Base-by-base conservation (phyloP, 2,888 invertebrate species). In the Agriotes lineatus region DNA sequence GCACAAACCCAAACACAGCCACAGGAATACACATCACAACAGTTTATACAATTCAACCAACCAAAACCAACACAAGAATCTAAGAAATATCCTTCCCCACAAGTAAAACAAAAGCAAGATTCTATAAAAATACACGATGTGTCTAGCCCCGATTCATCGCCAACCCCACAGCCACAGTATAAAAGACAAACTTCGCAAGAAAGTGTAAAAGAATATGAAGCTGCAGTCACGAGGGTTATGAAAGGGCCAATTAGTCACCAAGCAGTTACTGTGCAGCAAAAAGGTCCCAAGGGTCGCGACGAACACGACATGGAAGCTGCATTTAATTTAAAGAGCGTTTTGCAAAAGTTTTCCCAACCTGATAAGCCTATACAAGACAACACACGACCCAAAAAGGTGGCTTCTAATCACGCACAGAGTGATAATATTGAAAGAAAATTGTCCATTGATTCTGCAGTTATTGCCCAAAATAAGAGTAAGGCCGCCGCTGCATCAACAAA, bases 141-240 rank as follows among this genome's bases (percentile, higher is more conserved):
- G 18, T 33, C 59, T 10, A 63, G 30, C 33, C 30, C 58, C 14
- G 42, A 57, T 2, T 44, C 61, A 19, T 52, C 61, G 19, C 57
- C 62, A 7, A 45, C 30, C n/a, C 65, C 58, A 9, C 22, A 10
- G 7, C 79, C 79, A 4, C 79, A 77, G 39, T 76, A 79, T 6
- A 74, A 80, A 22, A 75, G 77, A 3, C 83, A 83, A 75, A 60
- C 74, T 3, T 83, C 82, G 0, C 76, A 75, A 18, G 84, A 84
- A 48, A 82, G 81, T 61, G 57, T 83, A 2, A 80, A 82, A 58
- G 84, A 84, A 73, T 90, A 91, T 79, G 86, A 86, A 65, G 89
- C 91, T 69, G 89, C 91, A 69, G 87, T 87, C 54, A 87, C 89
- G 50, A 90, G 89, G 78, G 92, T 93, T n/a, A 93, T 93, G 93